These are phyloP conservation scores for Pygathrix nemaeus DNA, from an alignment of 2,113 vertebrate genomes.

Conservation along the genomic window DNA sequence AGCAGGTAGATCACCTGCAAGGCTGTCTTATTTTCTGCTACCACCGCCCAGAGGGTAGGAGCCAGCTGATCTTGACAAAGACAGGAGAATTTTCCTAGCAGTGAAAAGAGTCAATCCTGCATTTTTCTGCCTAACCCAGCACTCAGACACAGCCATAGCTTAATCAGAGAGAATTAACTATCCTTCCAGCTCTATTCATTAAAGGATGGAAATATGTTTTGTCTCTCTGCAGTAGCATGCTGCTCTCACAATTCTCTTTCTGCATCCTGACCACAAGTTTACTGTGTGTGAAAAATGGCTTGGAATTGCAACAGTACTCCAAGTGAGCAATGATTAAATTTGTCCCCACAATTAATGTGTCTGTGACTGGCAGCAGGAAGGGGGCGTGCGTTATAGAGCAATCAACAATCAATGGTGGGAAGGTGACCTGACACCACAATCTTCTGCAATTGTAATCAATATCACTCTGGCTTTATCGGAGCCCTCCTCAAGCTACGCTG, in stretches of 20 bases:
- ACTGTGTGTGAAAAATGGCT: slow-evolving; percentile 68
- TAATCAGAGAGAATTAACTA: slow-evolving; percentile 36
- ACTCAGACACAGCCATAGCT: background rate
- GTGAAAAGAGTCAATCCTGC: background rate
- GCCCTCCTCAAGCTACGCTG: slow-evolving; percentile 46
- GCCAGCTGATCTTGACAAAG: background rate
- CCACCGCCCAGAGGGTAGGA: background rate
- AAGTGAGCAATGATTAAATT: slow-evolving; percentile 70
- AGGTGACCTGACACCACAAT: slow-evolving; percentile 82
- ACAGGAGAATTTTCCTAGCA: background rate
- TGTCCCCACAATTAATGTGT: slow-evolving; percentile 77
- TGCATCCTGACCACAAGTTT: background rate
- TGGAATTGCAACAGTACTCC: slow-evolving; percentile 41
- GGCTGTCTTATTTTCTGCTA: background rate
- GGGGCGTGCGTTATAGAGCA: slow-evolving; percentile 50
- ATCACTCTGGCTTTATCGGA: slow-evolving; percentile 61
- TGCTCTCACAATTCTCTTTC: background rate
- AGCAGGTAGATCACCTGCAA: background rate
- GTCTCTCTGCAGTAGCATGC: background rate
- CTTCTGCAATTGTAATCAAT: slow-evolving; percentile 81
- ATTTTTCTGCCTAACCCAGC: background rate
- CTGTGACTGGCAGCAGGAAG: slow-evolving; percentile 75
- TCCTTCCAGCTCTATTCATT: background rate
- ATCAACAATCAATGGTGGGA: slow-evolving; percentile 83
- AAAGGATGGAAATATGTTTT: background rate